Base-by-base conservation (phyloP, 2,113 vertebrate genomes). In the Abramis brama region DNA sequence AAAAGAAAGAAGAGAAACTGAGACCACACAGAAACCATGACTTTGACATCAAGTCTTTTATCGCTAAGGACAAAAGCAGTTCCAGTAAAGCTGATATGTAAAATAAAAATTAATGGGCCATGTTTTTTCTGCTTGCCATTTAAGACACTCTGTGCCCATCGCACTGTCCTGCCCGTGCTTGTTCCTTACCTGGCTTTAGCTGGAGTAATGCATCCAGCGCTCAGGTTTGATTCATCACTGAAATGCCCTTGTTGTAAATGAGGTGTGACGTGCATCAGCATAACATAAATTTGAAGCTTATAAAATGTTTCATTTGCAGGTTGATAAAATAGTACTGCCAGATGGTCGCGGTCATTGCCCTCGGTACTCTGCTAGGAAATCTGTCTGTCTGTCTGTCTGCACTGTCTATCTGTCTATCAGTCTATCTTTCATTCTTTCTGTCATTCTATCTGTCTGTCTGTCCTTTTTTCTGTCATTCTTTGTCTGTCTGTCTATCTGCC, bases 71-170 rank as follows among this genome's bases (percentile, higher is more conserved):
- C 93, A 91, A 91, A 92, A 89, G 88, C 87, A 86, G 83, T 85
- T 82, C 62, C 79, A 82, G 78, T 80, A 19, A 80, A 87, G 82
- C 92, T 88, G 85, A 82, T 78, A 84, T 92, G 90, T 92, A 89
- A 92, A 94, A 93, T 91, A 89, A 91, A 92, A 93, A 94, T 93
- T 91, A 93, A 94, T 93, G 91, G 87, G 86, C 90, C 90, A 36
- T 91, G 52, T 79, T 86, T 73, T 60, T 70, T 43, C 45, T 10
- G 13, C 43, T 59, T 83, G 66, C 43, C 62, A n/a, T 36, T 82
- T 66, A 19, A 70, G 45, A 82, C 62, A 33, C 43, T 43, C 8
- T 52, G 30, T 33, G 8, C 70, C 68, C n/a, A 60, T 55, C 59
- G 36, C 60, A 25, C 70, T 33, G 36, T 47, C 50, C 75, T 52